Evolutionary conservation across 1,140 invertebrate species (phyloP).

Genomic region (Lysiphlebus fabarum): DNA sequence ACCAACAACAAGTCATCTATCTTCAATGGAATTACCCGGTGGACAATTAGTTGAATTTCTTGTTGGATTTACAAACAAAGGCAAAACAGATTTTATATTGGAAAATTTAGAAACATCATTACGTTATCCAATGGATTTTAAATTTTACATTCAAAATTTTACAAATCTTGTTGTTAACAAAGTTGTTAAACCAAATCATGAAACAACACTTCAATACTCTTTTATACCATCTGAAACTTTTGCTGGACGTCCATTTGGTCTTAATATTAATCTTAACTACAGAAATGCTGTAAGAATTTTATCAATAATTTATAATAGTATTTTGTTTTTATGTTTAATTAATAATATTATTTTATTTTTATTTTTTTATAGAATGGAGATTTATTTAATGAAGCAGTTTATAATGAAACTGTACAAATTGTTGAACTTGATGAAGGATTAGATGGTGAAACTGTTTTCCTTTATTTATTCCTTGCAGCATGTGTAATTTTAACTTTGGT

Average conservation of each 20-base stretch:
- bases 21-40: conserved; percentile 74
- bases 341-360: conserved; percentile 21
- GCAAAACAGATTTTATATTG: conserved; percentile 83
- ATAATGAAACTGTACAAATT: conserved; percentile 98
- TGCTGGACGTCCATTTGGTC: conserved; percentile 91
- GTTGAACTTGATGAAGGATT: conserved; percentile 95
- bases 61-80: conserved; percentile 95
- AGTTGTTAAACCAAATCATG: conserved; percentile 83
- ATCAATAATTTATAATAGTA: conserved; percentile 11
- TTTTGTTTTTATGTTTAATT: neutral
- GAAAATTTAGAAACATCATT: conserved; percentile 96
- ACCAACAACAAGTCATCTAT: conserved; percentile 58
- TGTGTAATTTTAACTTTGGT: conserved; percentile 84
- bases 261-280: conserved; percentile 92
- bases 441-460: conserved; percentile 97
- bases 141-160: conserved; percentile 98
- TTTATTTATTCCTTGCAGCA: conserved; percentile 91
- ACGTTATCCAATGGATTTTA: conserved; percentile 97
- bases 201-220: conserved; percentile 92
- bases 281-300: conserved; percentile 69
- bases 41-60: conserved; percentile 91
- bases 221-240: conserved; percentile 94
- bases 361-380: conserved; percentile 63
- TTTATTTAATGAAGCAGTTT: conserved; percentile 84
- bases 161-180: conserved; percentile 86